Conservation (phyloP, 2,888 invertebrate genomes). For the Netelia fuscicornis region DNA sequence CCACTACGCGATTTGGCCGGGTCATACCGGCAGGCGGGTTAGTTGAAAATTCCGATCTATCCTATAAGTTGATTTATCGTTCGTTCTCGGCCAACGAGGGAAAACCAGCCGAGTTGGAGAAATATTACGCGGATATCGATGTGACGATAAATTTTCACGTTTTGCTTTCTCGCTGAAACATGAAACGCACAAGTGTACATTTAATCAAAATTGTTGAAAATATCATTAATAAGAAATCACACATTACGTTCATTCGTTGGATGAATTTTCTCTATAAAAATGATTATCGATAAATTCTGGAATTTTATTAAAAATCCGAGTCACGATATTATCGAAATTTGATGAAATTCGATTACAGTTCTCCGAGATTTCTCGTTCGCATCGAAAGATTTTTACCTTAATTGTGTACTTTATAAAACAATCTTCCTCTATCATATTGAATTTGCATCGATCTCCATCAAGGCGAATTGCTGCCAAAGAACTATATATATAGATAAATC, state of each 20-base stretch:
- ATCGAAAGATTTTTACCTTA: not conserved
- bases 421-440: not conserved
- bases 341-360: not conserved
- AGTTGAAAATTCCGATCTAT: constrained; percentile 62
- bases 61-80: constrained; percentile 57
- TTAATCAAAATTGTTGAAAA: too few relatives aligned
- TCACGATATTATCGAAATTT: not conserved
- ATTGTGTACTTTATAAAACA: not conserved
- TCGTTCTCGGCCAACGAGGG: not conserved
- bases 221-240: too few relatives aligned
- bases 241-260: too few relatives aligned
- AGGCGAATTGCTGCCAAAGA: not conserved
- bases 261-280: not conserved
- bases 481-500: not conserved
- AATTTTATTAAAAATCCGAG: too few relatives aligned
- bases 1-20: constrained; percentile 63
- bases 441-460: not conserved
- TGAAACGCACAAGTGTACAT: too few relatives aligned
- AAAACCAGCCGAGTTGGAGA: constrained; percentile 33
- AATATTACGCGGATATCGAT: constrained; percentile 4
- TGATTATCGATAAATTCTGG: not conserved
- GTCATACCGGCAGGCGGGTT: constrained; percentile 34
- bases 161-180: not conserved
- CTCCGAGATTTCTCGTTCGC: not conserved
- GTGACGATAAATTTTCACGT: constrained; percentile 23